Base-by-base conservation (phyloP, 2,113 vertebrate species). In the Notechis scutatus region DNA sequence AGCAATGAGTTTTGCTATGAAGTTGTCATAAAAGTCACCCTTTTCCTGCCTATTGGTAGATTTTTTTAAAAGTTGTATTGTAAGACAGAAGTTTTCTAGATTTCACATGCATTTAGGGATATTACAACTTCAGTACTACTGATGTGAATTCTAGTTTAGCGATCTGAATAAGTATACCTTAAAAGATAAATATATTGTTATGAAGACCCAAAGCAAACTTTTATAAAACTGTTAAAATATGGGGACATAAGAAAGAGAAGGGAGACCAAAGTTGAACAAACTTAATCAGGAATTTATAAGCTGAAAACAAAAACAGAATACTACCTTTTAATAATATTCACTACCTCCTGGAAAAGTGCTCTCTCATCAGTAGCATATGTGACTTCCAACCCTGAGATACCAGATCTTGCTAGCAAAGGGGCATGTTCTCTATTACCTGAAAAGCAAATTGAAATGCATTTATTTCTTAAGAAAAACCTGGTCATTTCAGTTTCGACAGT, bases 361-460 rank as follows among this genome's bases (percentile, higher is more conserved):
- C 98, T 99, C 97, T 99, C 99, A 95, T 99, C 98, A 87, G 97
- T 95, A 95, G 98, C 96, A 61, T 99, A 99, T n/a, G 97, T 98
- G 96, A 99, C 98, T 97, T 99, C 97, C 96, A 99, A 97, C 95
- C 98, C 98, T 93, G 98, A 98, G 96, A 99, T 95, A 92, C 99
- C 99, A 89, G 99, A 99, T 97, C 99, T 98, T 96, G 98, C 98
- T 95, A 99, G 98, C 95, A 99, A 98, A 88, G 99, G 99, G 7
- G 98, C 97, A 94, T 98, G 97, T 94, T 94, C 97, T 97, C 98
- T 98, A 92, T 96, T 94, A 95, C 98, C 99, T 99, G 96, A 93
- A 96, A 95, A 96, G 96, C 64, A 97, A 97, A 95, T 91, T 92
- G 95, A 93, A 95, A 88, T 54, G 64, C 81, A 95, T 96, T 95